phyloP scores from a whole-genome alignment of 2,888 invertebrate species.

The Pseudococcus jackbeardsleyi region DNA sequence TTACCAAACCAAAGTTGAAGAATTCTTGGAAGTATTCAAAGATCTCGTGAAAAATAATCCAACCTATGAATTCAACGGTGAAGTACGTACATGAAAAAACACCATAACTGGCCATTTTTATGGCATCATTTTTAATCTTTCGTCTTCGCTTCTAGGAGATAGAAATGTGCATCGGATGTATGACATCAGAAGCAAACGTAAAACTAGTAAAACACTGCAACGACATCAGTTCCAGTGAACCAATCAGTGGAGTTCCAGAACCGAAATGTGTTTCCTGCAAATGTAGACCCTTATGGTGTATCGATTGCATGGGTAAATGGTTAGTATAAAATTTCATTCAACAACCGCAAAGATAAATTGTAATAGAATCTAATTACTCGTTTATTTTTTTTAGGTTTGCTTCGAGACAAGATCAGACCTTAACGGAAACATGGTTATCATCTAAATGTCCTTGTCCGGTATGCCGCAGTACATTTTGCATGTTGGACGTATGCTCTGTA shows the following conservation, averaged over 20 bases:
- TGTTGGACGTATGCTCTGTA: constrained; percentile 83
- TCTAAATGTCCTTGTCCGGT: constrained; percentile 90
- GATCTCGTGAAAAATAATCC: constrained; percentile 81
- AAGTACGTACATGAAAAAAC: constrained; percentile 10
- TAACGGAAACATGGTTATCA: constrained; percentile 82
- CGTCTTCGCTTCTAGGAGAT: constrained; percentile 69
- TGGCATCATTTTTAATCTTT: background rate
- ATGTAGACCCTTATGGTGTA: constrained; percentile 92
- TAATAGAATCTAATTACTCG: background rate
- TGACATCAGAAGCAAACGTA: constrained; percentile 83
- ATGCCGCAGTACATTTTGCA: constrained; percentile 86
- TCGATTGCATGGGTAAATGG: constrained; percentile 87
- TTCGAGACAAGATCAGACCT: constrained; percentile 80
- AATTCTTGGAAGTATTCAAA: constrained; percentile 87
- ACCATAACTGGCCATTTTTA: background rate
- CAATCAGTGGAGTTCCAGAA: constrained; percentile 22
- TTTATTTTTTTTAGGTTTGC: constrained; percentile 76
- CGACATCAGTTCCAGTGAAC: constrained; percentile 68
- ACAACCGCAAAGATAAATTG: background rate
- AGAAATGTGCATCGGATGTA: constrained; percentile 90
- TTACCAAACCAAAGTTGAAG: constrained; percentile 83
- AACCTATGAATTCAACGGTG: constrained; percentile 69
- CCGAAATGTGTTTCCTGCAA: constrained; percentile 73
- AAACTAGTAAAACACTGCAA: constrained; percentile 82
- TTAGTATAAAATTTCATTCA: constrained; percentile 67